A percentile compares a stretch with the other conserved stretches of the same genome.
These are phyloP conservation scores for Carcina quercana DNA, from an alignment of 2,888 invertebrate genomes.

Conservation along the genomic window DNA sequence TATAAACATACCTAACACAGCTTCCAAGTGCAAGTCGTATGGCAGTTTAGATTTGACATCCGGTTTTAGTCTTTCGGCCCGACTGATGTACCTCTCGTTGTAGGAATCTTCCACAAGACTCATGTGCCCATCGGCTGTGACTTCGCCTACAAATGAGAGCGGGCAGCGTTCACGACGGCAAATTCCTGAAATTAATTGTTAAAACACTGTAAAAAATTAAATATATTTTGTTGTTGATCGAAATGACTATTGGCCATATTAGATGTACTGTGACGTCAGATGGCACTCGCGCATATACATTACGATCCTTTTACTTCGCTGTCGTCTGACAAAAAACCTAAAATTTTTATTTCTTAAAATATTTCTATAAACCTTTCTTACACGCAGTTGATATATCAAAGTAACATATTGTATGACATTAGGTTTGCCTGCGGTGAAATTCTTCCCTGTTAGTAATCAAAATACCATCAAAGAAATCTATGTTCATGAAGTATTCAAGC, in stretches of 20 bases:
- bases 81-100: slow-evolving; percentile 41
- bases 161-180: slow-evolving; percentile 93
- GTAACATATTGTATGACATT: too few species aligned
- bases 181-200: slow-evolving; percentile 67
- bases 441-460: too few species aligned
- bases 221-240: neutral
- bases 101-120: slow-evolving; percentile 79
- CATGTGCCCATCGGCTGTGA: slow-evolving; percentile 89
- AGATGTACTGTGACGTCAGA: slow-evolving; percentile 6
- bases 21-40: slow-evolving; percentile 90
- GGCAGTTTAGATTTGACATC: slow-evolving; percentile 74
- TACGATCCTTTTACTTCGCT: too few species aligned
- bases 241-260: neutral
- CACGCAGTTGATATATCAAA: too few species aligned
- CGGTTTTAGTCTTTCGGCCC: slow-evolving; percentile 51
- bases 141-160: slow-evolving; percentile 93
- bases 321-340: too few species aligned
- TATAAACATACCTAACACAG: slow-evolving; percentile 84
- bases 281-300: too few species aligned
- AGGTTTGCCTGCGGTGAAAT: too few species aligned
- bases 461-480: too few species aligned
- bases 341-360: too few species aligned
- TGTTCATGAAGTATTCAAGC: too few species aligned
- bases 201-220: slow-evolving; percentile 3
- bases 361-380: too few species aligned